Evolutionary conservation across 2,888 invertebrate species (phyloP).

Genomic region (Trypoxylon attenuatum): DNA sequence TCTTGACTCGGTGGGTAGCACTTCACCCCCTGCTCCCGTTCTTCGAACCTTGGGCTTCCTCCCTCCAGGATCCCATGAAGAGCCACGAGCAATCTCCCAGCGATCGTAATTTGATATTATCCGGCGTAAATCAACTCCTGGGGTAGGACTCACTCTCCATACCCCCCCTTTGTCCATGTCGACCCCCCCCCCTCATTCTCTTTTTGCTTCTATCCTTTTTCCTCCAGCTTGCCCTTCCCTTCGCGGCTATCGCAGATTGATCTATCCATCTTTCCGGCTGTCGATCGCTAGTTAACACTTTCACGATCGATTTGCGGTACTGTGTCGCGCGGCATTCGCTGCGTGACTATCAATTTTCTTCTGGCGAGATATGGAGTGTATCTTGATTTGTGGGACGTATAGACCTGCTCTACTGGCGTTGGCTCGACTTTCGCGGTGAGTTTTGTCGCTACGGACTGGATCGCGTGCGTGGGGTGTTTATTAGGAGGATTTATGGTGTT

Average conservation of each 20-base stretch:
- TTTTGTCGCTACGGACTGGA: no score
- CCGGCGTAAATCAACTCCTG: slow-evolving; percentile 49
- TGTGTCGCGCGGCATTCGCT: slow-evolving; percentile 2
- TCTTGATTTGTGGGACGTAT: no score
- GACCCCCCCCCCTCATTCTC: slow-evolving; percentile 8
- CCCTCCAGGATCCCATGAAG: slow-evolving; percentile 15
- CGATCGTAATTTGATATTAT: slow-evolving; percentile 60
- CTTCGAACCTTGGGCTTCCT: slow-evolving; percentile 1
- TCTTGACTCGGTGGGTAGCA: no score
- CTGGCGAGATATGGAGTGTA: no score
- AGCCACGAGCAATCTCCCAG: slow-evolving; percentile 37
- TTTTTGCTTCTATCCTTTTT: background rate
- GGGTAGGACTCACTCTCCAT: background rate
- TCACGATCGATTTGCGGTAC: slow-evolving; percentile 16
- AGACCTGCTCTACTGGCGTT: no score
- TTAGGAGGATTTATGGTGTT: no score
- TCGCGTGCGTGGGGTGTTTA: no score
- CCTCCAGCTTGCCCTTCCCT: background rate
- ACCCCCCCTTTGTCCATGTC: slow-evolving; percentile 2
- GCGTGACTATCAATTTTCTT: background rate
- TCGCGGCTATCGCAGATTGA: no score
- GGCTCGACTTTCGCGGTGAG: no score
- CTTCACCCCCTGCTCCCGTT: background rate
- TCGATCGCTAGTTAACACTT: background rate
- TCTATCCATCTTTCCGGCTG: slow-evolving; percentile 12